Evolutionary conservation across 2,888 invertebrate genomes (phyloP), one percentile per base, ranked within the genome.

Genomic region (Drosophila limbata): DNA sequence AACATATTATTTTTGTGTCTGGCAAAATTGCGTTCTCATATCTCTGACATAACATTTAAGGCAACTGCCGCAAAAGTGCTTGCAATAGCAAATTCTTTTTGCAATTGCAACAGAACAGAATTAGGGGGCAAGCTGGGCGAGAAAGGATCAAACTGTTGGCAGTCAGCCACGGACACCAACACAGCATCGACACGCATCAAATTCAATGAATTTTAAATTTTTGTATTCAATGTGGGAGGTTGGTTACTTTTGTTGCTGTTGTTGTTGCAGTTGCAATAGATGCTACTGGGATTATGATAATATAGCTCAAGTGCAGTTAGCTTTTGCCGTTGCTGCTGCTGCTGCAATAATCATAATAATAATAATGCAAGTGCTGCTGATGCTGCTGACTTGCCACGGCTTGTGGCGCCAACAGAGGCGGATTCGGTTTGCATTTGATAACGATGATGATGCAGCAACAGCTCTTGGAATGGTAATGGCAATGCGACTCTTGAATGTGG

Each of bases 161-260:
- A 77, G 55, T 57, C 60, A 55, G 63, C 50, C 39, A 47, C 60
- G 68, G 13, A 25, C 39, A 28, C 17, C 15, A 50, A 4, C 53
- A 42, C 61, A 55, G 28, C 61, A 77, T 55, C 59, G 61, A 66
- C 57, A 73, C 76, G 75, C 69, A 81, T 81, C 72, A 77, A 83
- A 84, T 84, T 84, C 83, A 81, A 84, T 84, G 87, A 86, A 84
- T 84, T 86, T 86, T 70, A 84, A 84, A 84, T 84, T 86, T 70
- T 62, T 48, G 51, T 52, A 28, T 28, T 19, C 45, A 25, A 39
- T 51, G 68, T 52, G 57, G 42, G 17, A 8, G 15, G 31, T 3
- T 55, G 33, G 63, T 51, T 51, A 59, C 31, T 45, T 40, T 31
- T 60, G 48, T 17, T 60, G 48, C 15, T 60, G 57, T 11, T 74